These are phyloP conservation scores for Periplaneta americana DNA, from an alignment of 1,140 invertebrate genomes.

Conservation along the genomic window DNA sequence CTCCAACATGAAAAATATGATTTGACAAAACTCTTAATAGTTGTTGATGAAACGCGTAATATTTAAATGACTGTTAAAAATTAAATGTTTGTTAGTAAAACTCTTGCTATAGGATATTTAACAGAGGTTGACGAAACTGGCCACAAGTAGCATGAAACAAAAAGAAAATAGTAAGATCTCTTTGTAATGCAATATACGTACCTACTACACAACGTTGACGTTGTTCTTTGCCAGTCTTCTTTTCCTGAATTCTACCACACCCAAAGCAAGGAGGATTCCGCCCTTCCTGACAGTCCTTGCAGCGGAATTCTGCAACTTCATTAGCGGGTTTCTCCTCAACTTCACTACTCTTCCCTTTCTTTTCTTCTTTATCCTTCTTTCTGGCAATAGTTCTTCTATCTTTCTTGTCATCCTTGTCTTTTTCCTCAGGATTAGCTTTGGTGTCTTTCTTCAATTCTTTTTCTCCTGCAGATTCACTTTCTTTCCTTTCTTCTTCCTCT, in stretches of 20 bases:
- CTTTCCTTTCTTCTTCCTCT: background rate
- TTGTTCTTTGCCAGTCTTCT: slow-evolving; percentile 34
- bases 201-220: slow-evolving; percentile 23
- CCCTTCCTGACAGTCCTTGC: slow-evolving; percentile 38
- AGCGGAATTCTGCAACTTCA: slow-evolving; percentile 39
- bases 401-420: background rate
- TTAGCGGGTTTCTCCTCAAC: slow-evolving; percentile 33
- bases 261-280: slow-evolving; percentile 41
- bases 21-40: no score
- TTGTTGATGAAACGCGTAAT: no score
- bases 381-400: slow-evolving; percentile 6
- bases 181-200: slow-evolving; percentile 28
- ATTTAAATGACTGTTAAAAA: no score
- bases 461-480: background rate
- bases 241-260: slow-evolving; percentile 35
- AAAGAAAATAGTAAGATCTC: slow-evolving; percentile 40
- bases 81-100: no score
- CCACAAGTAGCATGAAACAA: no score
- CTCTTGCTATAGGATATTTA: no score
- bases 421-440: background rate
- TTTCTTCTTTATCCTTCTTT: slow-evolving; percentile 38
- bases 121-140: no score
- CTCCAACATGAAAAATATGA: no score
- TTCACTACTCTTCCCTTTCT: slow-evolving; percentile 25
- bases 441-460: background rate